phyloP scores from a whole-genome alignment of 1,140 invertebrate genomes.

The Ylistrum balloti region DNA sequence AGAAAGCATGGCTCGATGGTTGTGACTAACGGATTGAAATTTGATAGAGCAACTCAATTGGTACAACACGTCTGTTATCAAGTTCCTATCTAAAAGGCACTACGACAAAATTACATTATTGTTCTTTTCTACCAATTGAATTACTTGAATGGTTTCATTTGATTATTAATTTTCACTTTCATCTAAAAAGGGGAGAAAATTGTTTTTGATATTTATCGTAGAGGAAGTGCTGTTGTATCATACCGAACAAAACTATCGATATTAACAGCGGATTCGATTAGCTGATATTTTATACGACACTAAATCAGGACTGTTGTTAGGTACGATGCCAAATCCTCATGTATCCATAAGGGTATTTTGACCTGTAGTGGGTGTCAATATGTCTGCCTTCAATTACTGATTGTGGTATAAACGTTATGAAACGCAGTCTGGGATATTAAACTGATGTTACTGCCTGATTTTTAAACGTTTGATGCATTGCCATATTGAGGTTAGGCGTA shows the following conservation, averaged over 20 bases:
- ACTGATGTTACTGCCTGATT: no score
- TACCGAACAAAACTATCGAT: not conserved
- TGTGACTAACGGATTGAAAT: slow-evolving; percentile 20
- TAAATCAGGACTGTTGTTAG: not conserved
- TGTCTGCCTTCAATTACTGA: no score
- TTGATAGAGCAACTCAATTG: not conserved
- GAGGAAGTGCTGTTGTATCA: not conserved
- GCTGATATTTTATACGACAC: not conserved
- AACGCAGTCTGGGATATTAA: no score
- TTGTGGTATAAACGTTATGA: no score
- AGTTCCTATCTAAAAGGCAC: not conserved
- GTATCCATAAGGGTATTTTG: not conserved
- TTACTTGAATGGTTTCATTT: slow-evolving; percentile 1
- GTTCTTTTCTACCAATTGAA: not conserved
- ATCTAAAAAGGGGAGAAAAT: not conserved
- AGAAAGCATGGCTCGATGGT: not conserved
- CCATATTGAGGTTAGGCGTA: no score
- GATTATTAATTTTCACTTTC: not conserved
- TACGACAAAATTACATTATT: not conserved
- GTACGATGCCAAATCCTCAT: not conserved
- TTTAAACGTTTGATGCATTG: no score
- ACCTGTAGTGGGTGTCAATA: not conserved
- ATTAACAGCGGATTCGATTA: not conserved
- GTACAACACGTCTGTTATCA: not conserved
- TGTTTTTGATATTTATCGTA: not conserved